Percentiles rank a stretch among this genome's conserved stretches.
These are phyloP conservation scores for Horisme vitalbata DNA, from an alignment of 2,888 invertebrate species.

Conservation along the genomic window DNA sequence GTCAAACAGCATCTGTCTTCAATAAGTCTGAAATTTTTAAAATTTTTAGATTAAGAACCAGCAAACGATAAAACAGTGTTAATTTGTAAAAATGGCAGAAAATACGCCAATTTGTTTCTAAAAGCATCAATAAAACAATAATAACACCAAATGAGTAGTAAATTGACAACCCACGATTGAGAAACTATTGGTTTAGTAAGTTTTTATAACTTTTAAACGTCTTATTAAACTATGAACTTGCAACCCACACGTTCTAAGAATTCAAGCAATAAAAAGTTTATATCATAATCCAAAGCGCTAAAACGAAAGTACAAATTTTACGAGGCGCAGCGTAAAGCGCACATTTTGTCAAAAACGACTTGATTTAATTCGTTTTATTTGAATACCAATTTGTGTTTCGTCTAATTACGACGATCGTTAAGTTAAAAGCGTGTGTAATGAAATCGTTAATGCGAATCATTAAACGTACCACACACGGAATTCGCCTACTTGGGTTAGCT, in stretches of 20 bases:
- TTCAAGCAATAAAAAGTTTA: conserved; percentile 20
- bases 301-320: conserved; percentile 16
- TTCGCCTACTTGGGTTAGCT: too few species aligned
- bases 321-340: conserved; percentile 26
- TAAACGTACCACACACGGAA: conserved; percentile 20
- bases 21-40: too few species aligned
- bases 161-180: conserved; percentile 18
- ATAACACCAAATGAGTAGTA: conserved; percentile 25
- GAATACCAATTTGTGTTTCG: conserved; percentile 20
- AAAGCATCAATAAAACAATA: conserved; percentile 27
- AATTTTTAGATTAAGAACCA: conserved; percentile 4
- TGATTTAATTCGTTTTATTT: conserved; percentile 25
- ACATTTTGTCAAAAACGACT: conserved; percentile 24
- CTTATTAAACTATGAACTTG: conserved; percentile 29
- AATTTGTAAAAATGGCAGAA: conserved; percentile 32
- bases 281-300: conserved; percentile 11
- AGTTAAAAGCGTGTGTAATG: conserved; percentile 20
- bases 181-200: conserved; percentile 19
- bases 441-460: conserved; percentile 15
- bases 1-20: too few species aligned
- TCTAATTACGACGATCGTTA: conserved; percentile 26
- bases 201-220: conserved; percentile 32
- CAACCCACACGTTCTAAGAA: conserved; percentile 24
- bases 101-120: conserved; percentile 21
- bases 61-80: conserved; percentile 34